Base-by-base conservation (phyloP, 2,888 invertebrate genomes). In the Seira musarum region DNA sequence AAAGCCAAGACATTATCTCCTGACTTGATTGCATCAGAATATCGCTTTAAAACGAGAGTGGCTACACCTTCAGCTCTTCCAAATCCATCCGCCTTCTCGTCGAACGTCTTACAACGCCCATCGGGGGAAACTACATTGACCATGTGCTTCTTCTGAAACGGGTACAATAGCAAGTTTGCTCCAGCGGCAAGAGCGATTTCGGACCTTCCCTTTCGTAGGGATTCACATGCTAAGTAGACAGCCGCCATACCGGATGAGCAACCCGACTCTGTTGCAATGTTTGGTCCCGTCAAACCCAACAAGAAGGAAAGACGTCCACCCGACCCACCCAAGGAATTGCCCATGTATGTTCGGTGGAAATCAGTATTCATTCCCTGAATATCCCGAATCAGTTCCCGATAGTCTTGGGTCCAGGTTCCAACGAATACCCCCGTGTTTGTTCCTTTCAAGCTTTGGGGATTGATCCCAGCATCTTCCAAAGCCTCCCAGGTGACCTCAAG, bases 401-500 rank as follows among this genome's bases (percentile, higher is more conserved):
- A 81, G 21, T 81, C 77, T 13, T 63, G 63, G 5, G 68, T 46
- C 83, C 84, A 67, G 65, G 40, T 15, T 19, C 79, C 79, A 3
- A 75, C 46, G 49, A 77, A 82, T 1, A 80, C 80, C n/a, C 80
- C 82, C 10, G 80, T 80, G 24, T 72, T 76, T 15, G 69, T 67
- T 6, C 79, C 81, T 17, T 61, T 79, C 17, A 83, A 61, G 6
- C 40, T 65, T 10, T 68, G 67, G 0, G 81, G 75, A 46, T 76
- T 72, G 13, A 81, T 76, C 3, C 71, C 81, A 17, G 81, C 81
- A 30, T 73, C 64, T 40, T 84, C 84, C 53, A 84, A 72, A 1
- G 75, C 72, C 64, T 84, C 83, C 83, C 82, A 84, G 3, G 74
- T 74, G 0, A 82, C 81, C 60, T 82, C 84, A 21, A 84, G 21